phyloP scores from a whole-genome alignment of 2,113 vertebrate genomes.

The Colius striatus region DNA sequence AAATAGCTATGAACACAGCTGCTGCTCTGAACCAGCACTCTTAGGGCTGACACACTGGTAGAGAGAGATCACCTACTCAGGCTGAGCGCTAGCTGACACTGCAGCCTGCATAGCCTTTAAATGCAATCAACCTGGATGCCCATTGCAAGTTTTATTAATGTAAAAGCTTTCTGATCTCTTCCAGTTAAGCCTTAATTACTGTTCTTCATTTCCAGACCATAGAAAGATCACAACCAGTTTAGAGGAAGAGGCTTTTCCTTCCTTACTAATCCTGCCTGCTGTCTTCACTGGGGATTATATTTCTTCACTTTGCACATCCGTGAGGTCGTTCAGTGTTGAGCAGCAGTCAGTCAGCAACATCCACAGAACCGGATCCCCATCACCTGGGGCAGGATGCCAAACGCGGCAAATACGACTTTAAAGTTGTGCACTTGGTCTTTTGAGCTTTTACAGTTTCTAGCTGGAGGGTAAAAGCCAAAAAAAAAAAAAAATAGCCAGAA shows the following conservation, averaged over 20 bases:
- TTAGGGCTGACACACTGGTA: not conserved
- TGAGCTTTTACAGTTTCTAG: not conserved
- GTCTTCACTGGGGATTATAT: not conserved
- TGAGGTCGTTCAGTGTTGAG: not conserved
- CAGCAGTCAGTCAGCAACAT: not conserved
- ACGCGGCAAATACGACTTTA: not conserved
- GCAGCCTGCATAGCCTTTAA: not conserved
- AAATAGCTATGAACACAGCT: not conserved
- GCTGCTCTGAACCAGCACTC: not conserved
- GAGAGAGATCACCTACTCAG: fast-evolving
- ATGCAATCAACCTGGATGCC: not conserved
- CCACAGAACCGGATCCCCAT: not conserved
- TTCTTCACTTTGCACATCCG: not conserved
- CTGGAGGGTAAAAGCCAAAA: not conserved
- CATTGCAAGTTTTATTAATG: not conserved
- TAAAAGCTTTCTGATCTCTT: conserved; percentile 36
- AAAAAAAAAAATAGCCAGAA: not conserved
- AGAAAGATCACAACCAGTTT: conserved; percentile 23
- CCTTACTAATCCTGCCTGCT: not conserved
- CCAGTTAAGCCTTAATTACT: conserved; percentile 28
- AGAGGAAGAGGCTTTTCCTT: not conserved
- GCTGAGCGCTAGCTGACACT: not conserved
- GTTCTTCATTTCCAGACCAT: not conserved
- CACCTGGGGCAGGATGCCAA: not conserved
- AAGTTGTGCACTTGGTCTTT: not conserved